Evolutionary conservation across 2,888 invertebrate species (phyloP).

Genomic region (Thymelicus acteon): DNA sequence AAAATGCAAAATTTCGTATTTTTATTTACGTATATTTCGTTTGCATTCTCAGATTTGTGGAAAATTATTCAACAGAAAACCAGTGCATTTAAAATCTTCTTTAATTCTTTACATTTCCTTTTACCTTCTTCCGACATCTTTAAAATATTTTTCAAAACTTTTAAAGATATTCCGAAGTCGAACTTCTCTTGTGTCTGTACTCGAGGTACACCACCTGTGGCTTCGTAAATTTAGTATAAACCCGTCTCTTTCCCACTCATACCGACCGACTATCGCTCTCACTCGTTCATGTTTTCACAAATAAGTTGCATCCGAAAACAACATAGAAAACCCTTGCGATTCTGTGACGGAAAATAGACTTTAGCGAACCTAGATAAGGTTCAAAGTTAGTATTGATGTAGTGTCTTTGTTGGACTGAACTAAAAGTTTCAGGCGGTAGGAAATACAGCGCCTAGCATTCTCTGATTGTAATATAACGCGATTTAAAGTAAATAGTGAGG

Average conservation of each 20-base stretch:
- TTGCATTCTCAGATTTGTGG: too few relatives aligned
- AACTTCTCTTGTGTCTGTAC: constrained; percentile 63
- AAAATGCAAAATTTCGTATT: too few relatives aligned
- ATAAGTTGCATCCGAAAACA: constrained; percentile 84
- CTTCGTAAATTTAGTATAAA: constrained; percentile 83
- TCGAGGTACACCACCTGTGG: constrained; percentile 83
- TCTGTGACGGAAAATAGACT: constrained; percentile 50
- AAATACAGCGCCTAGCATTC: constrained; percentile 73
- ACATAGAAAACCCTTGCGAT: constrained; percentile 73
- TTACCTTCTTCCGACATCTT: too few relatives aligned
- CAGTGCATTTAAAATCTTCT: too few relatives aligned
- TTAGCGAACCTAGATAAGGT: constrained; percentile 48
- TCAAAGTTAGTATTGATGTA: constrained; percentile 52
- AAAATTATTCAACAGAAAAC: too few relatives aligned
- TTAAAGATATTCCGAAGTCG: constrained; percentile 41
- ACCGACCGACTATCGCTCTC: constrained; percentile 52
- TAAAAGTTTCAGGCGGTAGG: constrained; percentile 75
- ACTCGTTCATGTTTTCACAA: constrained; percentile 79
- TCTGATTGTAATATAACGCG: constrained; percentile 81
- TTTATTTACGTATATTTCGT: too few relatives aligned
- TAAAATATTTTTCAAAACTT: constrained; percentile 1
- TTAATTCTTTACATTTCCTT: too few relatives aligned
- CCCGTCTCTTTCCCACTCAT: constrained; percentile 58
- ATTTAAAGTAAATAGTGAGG: constrained; percentile 78
- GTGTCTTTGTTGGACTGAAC: constrained; percentile 68